Percentiles rank a stretch among this genome's conserved stretches.
phyloP scores from a whole-genome alignment of 2,113 vertebrate species.

The Ovibos moschatus region DNA sequence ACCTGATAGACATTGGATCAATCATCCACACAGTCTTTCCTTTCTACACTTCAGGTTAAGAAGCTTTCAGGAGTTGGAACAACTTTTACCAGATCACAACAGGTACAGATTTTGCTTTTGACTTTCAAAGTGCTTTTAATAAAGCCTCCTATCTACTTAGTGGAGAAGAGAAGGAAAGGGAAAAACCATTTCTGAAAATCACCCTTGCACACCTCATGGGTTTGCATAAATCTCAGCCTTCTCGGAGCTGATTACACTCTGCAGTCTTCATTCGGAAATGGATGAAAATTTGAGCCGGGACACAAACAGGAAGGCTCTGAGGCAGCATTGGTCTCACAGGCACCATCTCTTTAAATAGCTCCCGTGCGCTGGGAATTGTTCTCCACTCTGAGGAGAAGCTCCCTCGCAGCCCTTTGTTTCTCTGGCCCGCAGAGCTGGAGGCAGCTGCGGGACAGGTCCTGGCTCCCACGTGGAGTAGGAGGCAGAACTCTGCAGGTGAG shows the following conservation, averaged over 20 bases:
- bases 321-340: constrained; percentile 77
- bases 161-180: constrained; percentile 32
- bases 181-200: constrained; percentile 37
- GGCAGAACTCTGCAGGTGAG: not conserved
- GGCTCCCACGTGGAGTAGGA: constrained; percentile 16
- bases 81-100: not conserved
- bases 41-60: not conserved
- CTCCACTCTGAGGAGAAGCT: constrained; percentile 64
- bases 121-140: not conserved
- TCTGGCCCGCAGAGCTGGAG: constrained; percentile 13
- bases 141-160: constrained; percentile 24
- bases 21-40: not conserved
- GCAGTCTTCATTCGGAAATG: constrained; percentile 79
- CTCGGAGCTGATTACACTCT: constrained; percentile 62
- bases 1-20: not conserved
- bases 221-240: constrained; percentile 52
- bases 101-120: constrained; percentile 17
- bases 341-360: constrained; percentile 81
- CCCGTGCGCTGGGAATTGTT: constrained; percentile 56
- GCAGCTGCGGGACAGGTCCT: constrained; percentile 40
- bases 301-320: constrained; percentile 84
- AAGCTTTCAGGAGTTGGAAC: constrained; percentile 15
- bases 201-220: not conserved
- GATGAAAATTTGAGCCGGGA: constrained; percentile 80
- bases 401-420: constrained; percentile 69